Percentiles rank a stretch among this genome's conserved stretches.
phyloP scores from a whole-genome alignment of 2,888 invertebrate genomes.

The Portevinia maculata region DNA sequence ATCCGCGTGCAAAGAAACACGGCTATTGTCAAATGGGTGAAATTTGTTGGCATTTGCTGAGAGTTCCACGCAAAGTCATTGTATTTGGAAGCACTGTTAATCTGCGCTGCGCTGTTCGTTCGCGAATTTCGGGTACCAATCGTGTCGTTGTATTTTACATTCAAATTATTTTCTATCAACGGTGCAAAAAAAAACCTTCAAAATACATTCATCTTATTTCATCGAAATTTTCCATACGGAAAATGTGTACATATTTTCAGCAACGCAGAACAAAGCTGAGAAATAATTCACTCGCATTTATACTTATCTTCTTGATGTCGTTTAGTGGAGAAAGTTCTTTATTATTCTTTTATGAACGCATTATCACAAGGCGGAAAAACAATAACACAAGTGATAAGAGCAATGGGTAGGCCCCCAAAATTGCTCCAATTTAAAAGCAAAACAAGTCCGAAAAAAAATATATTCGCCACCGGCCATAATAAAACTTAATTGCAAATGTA shows the following conservation, averaged over 20 bases:
- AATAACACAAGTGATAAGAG: constrained; percentile 55
- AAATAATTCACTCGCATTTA: background rate
- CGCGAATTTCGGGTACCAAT: too few relatives aligned
- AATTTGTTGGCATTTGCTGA: too few relatives aligned
- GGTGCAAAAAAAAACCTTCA: background rate
- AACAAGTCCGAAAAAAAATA: background rate
- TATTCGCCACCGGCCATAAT: background rate
- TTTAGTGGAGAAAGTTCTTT: constrained; percentile 5
- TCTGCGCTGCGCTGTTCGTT: too few relatives aligned
- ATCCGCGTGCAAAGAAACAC: too few relatives aligned
- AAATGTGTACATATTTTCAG: background rate
- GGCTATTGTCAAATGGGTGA: too few relatives aligned
- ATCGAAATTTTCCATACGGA: constrained; percentile 1
- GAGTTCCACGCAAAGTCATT: too few relatives aligned
- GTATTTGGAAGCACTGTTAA: too few relatives aligned
- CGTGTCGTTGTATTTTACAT: too few relatives aligned
- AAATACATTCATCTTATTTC: constrained; percentile 9
- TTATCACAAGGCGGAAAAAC: constrained; percentile 34
- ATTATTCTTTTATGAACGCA: constrained; percentile 12
- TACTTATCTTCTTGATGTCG: background rate
- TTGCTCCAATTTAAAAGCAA: constrained; percentile 5
- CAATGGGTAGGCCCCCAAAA: constrained; percentile 12
- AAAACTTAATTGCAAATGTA: constrained; percentile 2
- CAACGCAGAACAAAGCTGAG: constrained; percentile 10
- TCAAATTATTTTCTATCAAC: too few relatives aligned